Conservation (phyloP, 1,140 invertebrate species). For the Sinella curviseta region DNA sequence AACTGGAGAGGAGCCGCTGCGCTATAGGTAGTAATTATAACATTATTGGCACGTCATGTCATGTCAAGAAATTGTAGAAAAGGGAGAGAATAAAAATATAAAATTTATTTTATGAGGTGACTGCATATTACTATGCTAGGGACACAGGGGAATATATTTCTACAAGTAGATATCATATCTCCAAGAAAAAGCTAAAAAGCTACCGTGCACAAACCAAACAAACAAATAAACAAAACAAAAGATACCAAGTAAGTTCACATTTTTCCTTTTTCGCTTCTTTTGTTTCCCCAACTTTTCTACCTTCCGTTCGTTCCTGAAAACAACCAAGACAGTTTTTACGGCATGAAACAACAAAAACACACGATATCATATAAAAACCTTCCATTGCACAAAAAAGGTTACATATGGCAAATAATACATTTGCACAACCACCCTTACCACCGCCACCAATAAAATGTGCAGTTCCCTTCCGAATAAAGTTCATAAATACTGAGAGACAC, state of each 20-base stretch:
- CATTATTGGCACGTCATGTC: slow-evolving; percentile 26
- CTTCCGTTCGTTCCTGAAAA: no score
- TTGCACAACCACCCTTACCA: not conserved
- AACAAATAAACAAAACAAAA: not conserved
- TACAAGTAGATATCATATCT: not conserved
- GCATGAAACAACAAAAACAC: no score
- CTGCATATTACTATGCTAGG: not conserved
- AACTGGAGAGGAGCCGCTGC: slow-evolving; percentile 7
- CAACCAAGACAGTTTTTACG: no score
- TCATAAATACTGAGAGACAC: no score
- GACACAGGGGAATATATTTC: not conserved
- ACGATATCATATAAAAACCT: no score
- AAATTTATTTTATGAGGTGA: slow-evolving; percentile 12
- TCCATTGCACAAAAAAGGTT: no score
- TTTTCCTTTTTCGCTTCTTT: not conserved
- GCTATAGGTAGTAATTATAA: slow-evolving; percentile 22
- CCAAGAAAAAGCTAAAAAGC: not conserved
- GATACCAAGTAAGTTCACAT: not conserved
- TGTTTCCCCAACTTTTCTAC: not conserved
- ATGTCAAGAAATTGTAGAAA: slow-evolving; percentile 17
- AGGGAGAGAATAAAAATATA: not conserved
- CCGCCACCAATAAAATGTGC: not conserved
- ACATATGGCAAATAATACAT: not conserved
- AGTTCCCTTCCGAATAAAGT: not conserved
- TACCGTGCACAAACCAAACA: not conserved